Percentiles rank a stretch among this genome's conserved stretches.
These are phyloP conservation scores for Chelon auratus DNA, from an alignment of 2,797 vertebrate genomes.

Conservation along the genomic window DNA sequence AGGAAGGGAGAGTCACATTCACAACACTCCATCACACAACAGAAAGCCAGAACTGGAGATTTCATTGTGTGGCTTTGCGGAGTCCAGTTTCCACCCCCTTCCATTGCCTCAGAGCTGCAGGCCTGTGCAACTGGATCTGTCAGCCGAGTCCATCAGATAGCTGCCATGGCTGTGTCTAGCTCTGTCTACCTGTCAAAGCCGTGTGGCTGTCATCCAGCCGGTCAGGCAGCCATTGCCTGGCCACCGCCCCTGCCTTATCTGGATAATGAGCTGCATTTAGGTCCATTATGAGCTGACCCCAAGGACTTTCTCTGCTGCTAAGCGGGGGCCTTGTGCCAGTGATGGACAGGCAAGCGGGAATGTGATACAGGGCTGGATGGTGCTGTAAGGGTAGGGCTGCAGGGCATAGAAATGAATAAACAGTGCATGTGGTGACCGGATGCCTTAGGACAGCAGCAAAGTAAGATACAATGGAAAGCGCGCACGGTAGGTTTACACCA, in stretches of 20 bases:
- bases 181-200: slow-evolving; percentile 78
- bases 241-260: slow-evolving; percentile 78
- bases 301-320: slow-evolving; percentile 81
- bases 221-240: slow-evolving; percentile 72
- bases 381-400: slow-evolving; percentile 35
- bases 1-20: slow-evolving; percentile 41
- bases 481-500: background rate
- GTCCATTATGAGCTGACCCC: slow-evolving; percentile 81
- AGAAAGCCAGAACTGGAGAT: slow-evolving; percentile 66
- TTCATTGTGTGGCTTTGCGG: slow-evolving; percentile 74
- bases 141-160: slow-evolving; percentile 82
- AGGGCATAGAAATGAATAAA: slow-evolving; percentile 44
- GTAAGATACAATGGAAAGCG: slow-evolving; percentile 7
- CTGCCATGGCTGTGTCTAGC: slow-evolving; percentile 56
- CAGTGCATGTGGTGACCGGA: slow-evolving; percentile 22
- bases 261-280: slow-evolving; percentile 86
- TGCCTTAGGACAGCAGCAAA: slow-evolving; percentile 24
- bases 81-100: slow-evolving; percentile 76
- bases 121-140: slow-evolving; percentile 76
- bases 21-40: slow-evolving; percentile 60
- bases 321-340: slow-evolving; percentile 77
- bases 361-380: slow-evolving; percentile 62
- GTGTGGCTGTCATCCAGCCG: slow-evolving; percentile 77
- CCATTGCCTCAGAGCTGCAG: slow-evolving; percentile 67
- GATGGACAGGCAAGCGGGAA: slow-evolving; percentile 79